phyloP scores from a whole-genome alignment of 2,888 invertebrate genomes.

The Nephrotoma appendiculata region DNA sequence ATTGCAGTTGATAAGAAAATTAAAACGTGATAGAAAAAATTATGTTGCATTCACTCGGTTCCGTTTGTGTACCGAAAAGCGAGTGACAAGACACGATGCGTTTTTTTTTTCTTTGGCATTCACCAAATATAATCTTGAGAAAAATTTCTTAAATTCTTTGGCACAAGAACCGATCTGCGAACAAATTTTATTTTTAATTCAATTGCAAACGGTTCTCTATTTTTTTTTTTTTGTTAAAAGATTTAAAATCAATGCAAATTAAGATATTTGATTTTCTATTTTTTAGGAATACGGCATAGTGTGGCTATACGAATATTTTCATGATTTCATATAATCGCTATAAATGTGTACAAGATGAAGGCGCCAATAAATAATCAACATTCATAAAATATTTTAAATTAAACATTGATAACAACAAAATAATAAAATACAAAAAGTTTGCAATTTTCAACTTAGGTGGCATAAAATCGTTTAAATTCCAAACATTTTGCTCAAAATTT shows the following conservation, averaged over 20 bases:
- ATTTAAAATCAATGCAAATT: background rate
- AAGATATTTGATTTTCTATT: background rate
- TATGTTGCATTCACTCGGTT: background rate
- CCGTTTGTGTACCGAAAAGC: background rate
- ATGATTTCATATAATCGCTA: background rate
- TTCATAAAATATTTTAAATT: background rate
- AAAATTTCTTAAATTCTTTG: background rate
- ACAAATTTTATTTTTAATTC: background rate
- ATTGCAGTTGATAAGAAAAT: background rate
- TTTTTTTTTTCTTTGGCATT: background rate
- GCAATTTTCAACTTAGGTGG: background rate
- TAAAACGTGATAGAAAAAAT: background rate
- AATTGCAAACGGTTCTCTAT: background rate
- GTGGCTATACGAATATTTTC: background rate
- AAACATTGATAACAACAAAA: background rate
- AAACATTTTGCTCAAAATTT: background rate
- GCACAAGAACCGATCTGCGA: background rate
- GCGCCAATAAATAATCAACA: background rate
- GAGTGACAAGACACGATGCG: background rate
- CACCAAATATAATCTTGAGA: background rate
- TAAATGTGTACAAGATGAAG: background rate
- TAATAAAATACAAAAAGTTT: background rate
- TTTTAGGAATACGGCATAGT: background rate
- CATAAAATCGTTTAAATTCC: conserved; percentile 2
- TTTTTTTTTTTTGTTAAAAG: background rate